A percentile compares a stretch with the other conserved stretches of the same genome.
phyloP scores from a whole-genome alignment of 2,888 invertebrate genomes.

The Drosophila koepferae region DNA sequence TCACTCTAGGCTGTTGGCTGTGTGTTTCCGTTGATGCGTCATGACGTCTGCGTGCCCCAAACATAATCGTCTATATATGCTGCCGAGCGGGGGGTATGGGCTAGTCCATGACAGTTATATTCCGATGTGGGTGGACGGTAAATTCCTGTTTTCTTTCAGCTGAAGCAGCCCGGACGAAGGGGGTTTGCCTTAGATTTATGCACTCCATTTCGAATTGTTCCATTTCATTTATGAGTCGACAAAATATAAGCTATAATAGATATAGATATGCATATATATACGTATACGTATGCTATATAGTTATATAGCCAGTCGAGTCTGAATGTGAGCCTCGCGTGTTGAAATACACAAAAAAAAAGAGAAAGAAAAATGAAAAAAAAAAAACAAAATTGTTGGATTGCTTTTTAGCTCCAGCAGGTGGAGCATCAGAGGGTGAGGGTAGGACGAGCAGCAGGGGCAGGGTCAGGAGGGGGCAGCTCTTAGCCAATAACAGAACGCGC shows the following conservation, averaged over 20 bases:
- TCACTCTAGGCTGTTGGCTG: neutral
- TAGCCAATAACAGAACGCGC: constrained; percentile 76
- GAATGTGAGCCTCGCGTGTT: constrained; percentile 69
- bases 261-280: constrained; percentile 8
- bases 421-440: constrained; percentile 1
- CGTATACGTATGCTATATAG: neutral
- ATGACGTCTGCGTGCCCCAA: constrained; percentile 52
- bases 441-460: neutral
- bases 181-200: constrained; percentile 49
- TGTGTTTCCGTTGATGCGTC: constrained; percentile 48
- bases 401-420: constrained; percentile 56
- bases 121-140: constrained; percentile 28
- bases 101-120: constrained; percentile 52
- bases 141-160: constrained; percentile 33
- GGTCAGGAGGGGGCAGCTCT: constrained; percentile 41
- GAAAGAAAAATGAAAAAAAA: constrained; percentile 11
- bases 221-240: constrained; percentile 74
- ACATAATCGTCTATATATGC: constrained; percentile 11
- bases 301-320: constrained; percentile 2
- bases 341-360: constrained; percentile 52
- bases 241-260: constrained; percentile 31
- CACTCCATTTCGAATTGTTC: constrained; percentile 59
- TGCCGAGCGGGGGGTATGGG: constrained; percentile 5
- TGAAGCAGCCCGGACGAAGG: constrained; percentile 22
- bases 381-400: constrained; percentile 66